Conservation (phyloP, 2,888 invertebrate genomes). For the Trachelus stipa region DNA sequence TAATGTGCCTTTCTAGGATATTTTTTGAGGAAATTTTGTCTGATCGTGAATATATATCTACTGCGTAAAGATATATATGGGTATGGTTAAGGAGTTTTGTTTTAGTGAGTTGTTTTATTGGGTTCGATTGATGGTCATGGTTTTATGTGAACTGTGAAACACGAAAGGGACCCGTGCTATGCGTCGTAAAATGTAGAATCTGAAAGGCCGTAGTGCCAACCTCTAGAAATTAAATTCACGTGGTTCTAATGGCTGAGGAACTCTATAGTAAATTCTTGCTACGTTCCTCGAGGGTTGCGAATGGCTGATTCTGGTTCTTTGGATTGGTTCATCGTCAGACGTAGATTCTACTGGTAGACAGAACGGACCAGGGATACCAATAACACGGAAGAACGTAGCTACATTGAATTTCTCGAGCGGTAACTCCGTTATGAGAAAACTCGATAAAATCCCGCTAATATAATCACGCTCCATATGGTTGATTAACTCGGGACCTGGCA, state of each 20-base stretch:
- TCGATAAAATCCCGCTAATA: slow-evolving; percentile 60
- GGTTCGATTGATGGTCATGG: background rate
- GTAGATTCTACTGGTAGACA: background rate
- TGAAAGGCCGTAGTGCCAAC: background rate
- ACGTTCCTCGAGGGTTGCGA: background rate
- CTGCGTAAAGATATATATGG: background rate
- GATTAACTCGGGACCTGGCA: slow-evolving; percentile 54
- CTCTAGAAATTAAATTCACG: background rate
- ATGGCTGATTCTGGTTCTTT: background rate
- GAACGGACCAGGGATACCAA: slow-evolving; percentile 34
- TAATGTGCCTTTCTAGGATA: background rate
- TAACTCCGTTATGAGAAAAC: slow-evolving; percentile 53
- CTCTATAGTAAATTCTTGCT: background rate
- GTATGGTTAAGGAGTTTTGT: background rate
- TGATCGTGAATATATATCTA: background rate
- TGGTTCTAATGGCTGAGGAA: background rate
- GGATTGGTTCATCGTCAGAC: background rate
- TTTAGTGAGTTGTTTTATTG: background rate
- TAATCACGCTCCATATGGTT: slow-evolving; percentile 60
- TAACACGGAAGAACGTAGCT: slow-evolving; percentile 39
- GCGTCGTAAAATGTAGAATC: background rate
- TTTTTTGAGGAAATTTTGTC: background rate
- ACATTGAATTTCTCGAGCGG: slow-evolving; percentile 41
- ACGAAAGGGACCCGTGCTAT: background rate
- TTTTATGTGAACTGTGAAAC: background rate